Evolutionary conservation across 2,797 vertebrate genomes (phyloP), one percentile per base, ranked within the genome.

Genomic region (Urophycis tenuis): DNA sequence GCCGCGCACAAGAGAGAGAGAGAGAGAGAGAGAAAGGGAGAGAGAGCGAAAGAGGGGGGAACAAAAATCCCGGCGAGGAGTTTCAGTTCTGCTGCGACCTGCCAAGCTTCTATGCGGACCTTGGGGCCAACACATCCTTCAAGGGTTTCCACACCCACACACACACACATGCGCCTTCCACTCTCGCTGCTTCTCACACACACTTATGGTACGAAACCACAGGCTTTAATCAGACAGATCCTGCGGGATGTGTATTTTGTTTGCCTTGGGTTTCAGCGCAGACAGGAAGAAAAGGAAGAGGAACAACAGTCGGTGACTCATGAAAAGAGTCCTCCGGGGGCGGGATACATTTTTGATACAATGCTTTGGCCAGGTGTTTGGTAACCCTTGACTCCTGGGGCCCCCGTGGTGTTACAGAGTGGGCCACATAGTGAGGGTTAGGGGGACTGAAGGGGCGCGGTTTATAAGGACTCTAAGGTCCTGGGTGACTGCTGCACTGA

Each of bases 71-170:
- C 25, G 3, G n/a, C 11, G 25, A 8, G 31, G 33, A 19, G 4
- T 22, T 19, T 31, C 30, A 71, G 69, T 71, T 88, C 76, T 89
- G 89, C 89, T 88, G 19, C 73, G 70, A 92, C 90, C 88, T 88
- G 89, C 85, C 75, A 60, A 83, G 75, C 74, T 79, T 85, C 82
- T 79, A 81, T 77, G 80, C 72, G 72, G 73, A 53, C 86, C 91
- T 85, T 72, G 22, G 75, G 86, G 92, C 84, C 71, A 88, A 32
- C 69, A 71, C 31, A 3, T 33, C 31, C 17, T 31, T 5, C 17
- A 71, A 71, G 32, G 30, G 4, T 29, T 31, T 60, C 53, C 22
- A 60, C 53, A n/a, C 53, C 22, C 53, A 60, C 22, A 60, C 53
- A n/a, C 53, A 60, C 53, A 60, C 22, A 41, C 39, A 41, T n/a